Conservation (phyloP, 2,888 invertebrate genomes). For the Athetis lepigone region DNA sequence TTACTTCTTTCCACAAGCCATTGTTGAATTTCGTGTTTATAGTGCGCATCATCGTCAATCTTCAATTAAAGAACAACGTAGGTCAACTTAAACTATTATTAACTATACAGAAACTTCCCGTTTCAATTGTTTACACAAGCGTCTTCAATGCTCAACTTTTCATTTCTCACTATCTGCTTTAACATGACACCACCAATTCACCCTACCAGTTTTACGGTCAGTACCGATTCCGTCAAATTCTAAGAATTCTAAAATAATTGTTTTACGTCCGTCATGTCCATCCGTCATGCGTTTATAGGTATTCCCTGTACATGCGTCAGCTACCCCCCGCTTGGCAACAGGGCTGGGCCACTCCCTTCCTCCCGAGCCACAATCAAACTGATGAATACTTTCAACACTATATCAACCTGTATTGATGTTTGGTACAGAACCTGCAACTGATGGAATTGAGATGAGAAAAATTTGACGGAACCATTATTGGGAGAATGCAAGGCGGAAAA, state of each 20-base stretch:
- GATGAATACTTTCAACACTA: constrained; percentile 85
- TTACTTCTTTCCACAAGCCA: fast-evolving
- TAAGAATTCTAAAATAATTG: constrained; percentile 41
- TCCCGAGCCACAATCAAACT: constrained; percentile 81
- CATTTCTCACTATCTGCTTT: not conserved
- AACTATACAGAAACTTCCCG: not conserved
- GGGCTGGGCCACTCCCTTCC: constrained; percentile 76
- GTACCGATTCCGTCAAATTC: constrained; percentile 15
- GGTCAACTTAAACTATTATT: too few species aligned
- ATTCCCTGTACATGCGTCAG: constrained; percentile 70
- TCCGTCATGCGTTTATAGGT: constrained; percentile 51
- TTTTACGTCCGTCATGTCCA: constrained; percentile 48
- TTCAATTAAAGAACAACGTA: too few species aligned
- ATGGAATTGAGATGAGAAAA: constrained; percentile 58
- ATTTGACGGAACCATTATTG: constrained; percentile 42
- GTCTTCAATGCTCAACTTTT: not conserved
- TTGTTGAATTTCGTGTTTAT: not conserved
- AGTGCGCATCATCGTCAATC: not conserved
- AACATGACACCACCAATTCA: not conserved
- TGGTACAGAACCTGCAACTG: constrained; percentile 54
- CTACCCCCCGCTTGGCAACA: constrained; percentile 82
- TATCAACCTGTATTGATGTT: constrained; percentile 62
- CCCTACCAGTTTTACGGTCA: not conserved
- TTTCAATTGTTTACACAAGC: not conserved
- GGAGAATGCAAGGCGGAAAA: constrained; percentile 36